A percentile compares a stretch with the other conserved stretches of the same genome.
Evolutionary conservation across 2,888 invertebrate species (phyloP).

Genomic region (Athalia rosae): DNA sequence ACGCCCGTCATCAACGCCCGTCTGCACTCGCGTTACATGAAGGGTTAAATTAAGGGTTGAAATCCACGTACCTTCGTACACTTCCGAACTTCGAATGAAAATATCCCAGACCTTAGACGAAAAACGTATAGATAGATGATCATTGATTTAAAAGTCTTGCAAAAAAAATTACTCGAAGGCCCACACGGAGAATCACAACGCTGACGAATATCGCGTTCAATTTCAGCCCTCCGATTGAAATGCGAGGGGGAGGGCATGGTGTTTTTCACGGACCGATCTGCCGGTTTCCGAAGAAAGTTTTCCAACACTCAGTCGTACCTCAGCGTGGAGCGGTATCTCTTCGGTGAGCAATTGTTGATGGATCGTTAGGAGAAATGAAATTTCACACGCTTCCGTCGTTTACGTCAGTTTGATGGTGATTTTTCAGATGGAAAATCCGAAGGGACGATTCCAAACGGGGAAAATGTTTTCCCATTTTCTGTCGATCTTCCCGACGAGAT

Average conservation of each 20-base stretch:
- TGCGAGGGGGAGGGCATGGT: constrained; percentile 65
- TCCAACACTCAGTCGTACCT: constrained; percentile 62
- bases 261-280: constrained; percentile 64
- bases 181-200: too few species aligned
- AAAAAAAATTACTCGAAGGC: not conserved
- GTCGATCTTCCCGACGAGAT: constrained; percentile 72
- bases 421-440: constrained; percentile 55
- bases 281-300: constrained; percentile 63
- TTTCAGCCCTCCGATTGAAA: constrained; percentile 61
- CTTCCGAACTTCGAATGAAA: too few species aligned
- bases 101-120: too few species aligned
- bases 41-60: too few species aligned
- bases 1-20: too few species aligned
- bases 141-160: not conserved
- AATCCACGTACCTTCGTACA: too few species aligned
- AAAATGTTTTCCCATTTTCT: constrained; percentile 70
- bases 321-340: constrained; percentile 58
- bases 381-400: not conserved
- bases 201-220: not conserved
- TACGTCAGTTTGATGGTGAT: not conserved
- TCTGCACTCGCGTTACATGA: too few species aligned
- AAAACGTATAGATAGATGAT: too few species aligned
- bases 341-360: constrained; percentile 55
- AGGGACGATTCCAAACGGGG: constrained; percentile 56
- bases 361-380: not conserved